Evolutionary conservation across 2,888 invertebrate species (phyloP).

Genomic region (Sympetrum striolatum): DNA sequence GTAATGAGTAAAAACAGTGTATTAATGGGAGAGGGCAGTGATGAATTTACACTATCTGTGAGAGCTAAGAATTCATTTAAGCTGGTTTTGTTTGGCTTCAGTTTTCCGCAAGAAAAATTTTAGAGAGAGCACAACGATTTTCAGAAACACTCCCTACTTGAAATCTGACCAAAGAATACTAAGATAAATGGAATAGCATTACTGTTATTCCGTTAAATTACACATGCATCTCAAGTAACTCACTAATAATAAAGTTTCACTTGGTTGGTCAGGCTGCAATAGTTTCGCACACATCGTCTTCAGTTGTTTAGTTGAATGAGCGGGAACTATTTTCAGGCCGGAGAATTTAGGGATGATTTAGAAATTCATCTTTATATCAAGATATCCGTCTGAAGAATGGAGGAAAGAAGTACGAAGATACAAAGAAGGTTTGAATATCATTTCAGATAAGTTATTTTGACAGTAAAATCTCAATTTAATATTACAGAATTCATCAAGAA

Average conservation of each 20-base stretch:
- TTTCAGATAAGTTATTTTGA: neutral
- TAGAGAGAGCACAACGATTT: too few relatives aligned
- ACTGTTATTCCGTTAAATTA: too few relatives aligned
- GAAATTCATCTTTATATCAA: neutral
- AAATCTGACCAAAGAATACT: too few relatives aligned
- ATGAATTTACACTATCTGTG: too few relatives aligned
- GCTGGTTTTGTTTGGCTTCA: too few relatives aligned
- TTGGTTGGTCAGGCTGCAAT: neutral
- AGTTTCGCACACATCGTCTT: neutral
- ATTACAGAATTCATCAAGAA: slow-evolving; percentile 72
- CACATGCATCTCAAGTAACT: too few relatives aligned
- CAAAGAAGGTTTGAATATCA: neutral
- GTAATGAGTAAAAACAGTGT: too few relatives aligned
- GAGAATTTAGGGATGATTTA: neutral
- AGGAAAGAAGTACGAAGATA: neutral
- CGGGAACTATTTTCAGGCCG: neutral
- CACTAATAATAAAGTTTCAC: neutral
- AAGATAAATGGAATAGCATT: too few relatives aligned
- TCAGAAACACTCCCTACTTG: too few relatives aligned
- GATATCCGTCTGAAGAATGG: neutral
- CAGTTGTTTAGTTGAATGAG: neutral
- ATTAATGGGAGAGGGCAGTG: too few relatives aligned
- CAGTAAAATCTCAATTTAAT: neutral
- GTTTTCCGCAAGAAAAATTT: too few relatives aligned
- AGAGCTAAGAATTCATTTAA: too few relatives aligned